Evolutionary conservation across 2,113 vertebrate genomes (phyloP).

Genomic region (Semnopithecus entellus): DNA sequence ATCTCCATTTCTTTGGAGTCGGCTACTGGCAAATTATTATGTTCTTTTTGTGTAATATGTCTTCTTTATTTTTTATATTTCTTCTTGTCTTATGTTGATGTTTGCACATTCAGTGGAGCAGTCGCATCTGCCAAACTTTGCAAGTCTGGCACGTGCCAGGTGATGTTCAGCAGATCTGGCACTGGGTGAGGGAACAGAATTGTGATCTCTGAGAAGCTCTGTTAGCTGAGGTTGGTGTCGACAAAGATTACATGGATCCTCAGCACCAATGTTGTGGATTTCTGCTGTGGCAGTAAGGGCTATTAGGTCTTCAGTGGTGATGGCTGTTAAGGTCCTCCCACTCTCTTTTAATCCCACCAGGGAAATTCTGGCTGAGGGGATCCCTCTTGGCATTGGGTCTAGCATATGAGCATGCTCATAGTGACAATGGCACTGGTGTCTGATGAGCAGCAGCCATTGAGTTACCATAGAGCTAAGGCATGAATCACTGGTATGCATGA

Average conservation of each 20-base stretch:
- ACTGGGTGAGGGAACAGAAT: no score
- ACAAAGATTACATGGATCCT: neutral
- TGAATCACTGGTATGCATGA: neutral
- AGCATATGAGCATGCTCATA: neutral
- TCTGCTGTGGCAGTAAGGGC: neutral
- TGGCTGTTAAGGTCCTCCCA: neutral
- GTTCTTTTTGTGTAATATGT: neutral
- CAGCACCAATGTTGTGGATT: neutral
- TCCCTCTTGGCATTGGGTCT: neutral
- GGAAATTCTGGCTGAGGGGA: neutral
- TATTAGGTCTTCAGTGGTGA: neutral
- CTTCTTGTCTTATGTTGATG: neutral
- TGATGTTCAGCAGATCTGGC: accelerated
- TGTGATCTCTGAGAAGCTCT: neutral
- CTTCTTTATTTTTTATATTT: neutral
- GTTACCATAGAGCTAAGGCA: no score
- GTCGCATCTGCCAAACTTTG: neutral
- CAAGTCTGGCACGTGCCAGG: neutral
- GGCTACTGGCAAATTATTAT: neutral
- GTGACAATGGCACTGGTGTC: neutral
- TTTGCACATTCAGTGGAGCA: no score
- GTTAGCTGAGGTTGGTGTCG: neutral
- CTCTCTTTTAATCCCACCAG: neutral
- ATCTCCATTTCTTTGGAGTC: no score
- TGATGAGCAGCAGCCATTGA: no score